These are phyloP conservation scores for Boulengeromyrus knoepffleri DNA, from an alignment of 2,113 vertebrate species.

Conservation along the genomic window DNA sequence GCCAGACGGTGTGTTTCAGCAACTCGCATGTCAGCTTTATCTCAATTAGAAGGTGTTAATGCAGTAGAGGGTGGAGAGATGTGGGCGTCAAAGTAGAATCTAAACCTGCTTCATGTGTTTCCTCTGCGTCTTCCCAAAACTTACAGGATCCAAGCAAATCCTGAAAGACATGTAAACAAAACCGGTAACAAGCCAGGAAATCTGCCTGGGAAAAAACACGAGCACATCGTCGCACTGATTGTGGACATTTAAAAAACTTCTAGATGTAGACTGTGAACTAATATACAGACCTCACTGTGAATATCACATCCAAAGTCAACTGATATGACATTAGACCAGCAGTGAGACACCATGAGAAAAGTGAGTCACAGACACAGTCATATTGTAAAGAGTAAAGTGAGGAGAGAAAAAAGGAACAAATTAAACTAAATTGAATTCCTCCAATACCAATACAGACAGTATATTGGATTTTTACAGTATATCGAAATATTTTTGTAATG, in stretches of 20 bases:
- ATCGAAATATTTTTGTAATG: neutral
- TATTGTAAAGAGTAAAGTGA: too few species aligned
- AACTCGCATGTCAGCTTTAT: neutral
- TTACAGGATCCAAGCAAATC: constrained; percentile 41
- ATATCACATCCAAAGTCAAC: neutral
- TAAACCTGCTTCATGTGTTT: constrained; percentile 18
- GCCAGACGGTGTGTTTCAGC: neutral
- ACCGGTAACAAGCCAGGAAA: neutral
- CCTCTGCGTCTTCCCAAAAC: constrained; percentile 43
- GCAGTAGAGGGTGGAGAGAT: neutral
- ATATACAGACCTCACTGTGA: neutral
- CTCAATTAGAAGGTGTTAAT: neutral
- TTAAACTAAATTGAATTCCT: neutral
- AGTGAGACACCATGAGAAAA: neutral
- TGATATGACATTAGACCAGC: neutral
- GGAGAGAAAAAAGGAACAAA: neutral
- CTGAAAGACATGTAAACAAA: constrained; percentile 38
- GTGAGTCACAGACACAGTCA: neutral
- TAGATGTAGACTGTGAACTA: neutral
- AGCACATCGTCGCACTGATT: neutral
- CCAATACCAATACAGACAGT: neutral
- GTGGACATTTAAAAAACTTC: neutral
- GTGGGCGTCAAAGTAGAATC: neutral
- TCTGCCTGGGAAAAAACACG: neutral
- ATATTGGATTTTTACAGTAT: neutral